Percentiles rank a stretch among this genome's conserved stretches.
These are phyloP conservation scores for Maconellicoccus hirsutus DNA, from an alignment of 1,140 invertebrate genomes.

Conservation along the genomic window DNA sequence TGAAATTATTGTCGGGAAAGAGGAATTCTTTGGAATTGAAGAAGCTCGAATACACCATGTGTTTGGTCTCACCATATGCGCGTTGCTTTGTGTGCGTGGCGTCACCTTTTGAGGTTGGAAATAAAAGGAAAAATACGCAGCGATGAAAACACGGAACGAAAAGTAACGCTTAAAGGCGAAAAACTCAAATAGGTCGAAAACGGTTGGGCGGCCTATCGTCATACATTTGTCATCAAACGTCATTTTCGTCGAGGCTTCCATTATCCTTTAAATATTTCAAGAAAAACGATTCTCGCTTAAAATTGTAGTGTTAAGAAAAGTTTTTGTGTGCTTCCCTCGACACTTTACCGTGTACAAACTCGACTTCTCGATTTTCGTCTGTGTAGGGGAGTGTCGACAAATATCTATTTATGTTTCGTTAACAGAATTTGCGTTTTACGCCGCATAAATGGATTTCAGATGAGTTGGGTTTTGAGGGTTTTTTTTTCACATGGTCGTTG, in stretches of 20 bases:
- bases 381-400: background rate
- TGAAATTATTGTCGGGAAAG: constrained; percentile 8
- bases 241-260: background rate
- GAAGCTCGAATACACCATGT: background rate
- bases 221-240: background rate
- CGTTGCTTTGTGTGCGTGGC: background rate
- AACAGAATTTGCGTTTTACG: background rate
- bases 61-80: background rate
- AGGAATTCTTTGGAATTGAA: background rate
- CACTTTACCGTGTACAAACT: background rate
- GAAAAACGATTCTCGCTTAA: background rate
- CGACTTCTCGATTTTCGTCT: constrained; percentile 8
- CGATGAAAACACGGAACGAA: background rate
- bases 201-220: background rate
- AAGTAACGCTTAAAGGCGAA: background rate
- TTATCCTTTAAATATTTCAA: background rate
- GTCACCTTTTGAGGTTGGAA: background rate
- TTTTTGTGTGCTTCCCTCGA: background rate
- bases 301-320: background rate
- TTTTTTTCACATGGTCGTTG: background rate
- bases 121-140: background rate
- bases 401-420: constrained; percentile 2
- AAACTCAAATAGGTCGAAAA: background rate
- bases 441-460: background rate
- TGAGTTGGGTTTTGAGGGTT: background rate